Conservation (phyloP, 2,113 vertebrate genomes). For the Xenopus laevis region DNA sequence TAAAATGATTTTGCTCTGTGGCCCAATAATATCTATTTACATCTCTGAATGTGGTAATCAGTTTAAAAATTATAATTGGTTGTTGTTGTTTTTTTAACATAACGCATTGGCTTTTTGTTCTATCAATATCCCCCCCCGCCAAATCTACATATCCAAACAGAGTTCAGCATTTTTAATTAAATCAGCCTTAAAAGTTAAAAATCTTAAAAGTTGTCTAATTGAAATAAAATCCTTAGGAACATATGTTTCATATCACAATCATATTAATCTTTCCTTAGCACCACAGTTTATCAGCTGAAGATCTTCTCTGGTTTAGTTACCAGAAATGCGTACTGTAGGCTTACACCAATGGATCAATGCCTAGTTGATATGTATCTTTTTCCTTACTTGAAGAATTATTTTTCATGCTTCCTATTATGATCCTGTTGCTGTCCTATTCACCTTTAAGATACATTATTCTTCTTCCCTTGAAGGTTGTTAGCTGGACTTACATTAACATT, state of each 20-base stretch:
- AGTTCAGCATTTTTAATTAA: too few species aligned
- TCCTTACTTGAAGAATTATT: slow-evolving; percentile 28
- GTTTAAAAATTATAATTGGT: too few species aligned
- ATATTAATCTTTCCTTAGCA: slow-evolving; percentile 2
- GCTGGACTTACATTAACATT: slow-evolving; percentile 34
- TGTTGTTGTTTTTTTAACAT: too few species aligned
- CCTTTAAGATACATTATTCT: slow-evolving; percentile 41
- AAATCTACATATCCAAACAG: too few species aligned
- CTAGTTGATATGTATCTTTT: slow-evolving; percentile 44
- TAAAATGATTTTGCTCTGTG: too few species aligned
- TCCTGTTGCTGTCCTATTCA: slow-evolving; percentile 44
- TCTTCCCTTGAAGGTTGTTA: slow-evolving; percentile 32
- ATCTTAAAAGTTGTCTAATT: background rate
- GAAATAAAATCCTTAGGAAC: background rate
- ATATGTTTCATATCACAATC: slow-evolving; percentile 9
- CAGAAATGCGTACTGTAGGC: background rate
- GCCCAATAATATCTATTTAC: too few species aligned
- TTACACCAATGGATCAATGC: slow-evolving; percentile 29
- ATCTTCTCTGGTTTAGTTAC: slow-evolving; percentile 23
- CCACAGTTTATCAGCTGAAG: slow-evolving; percentile 11
- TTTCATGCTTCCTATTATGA: slow-evolving; percentile 28
- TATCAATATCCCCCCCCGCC: too few species aligned
- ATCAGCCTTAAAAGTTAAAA: too few species aligned
- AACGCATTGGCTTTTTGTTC: too few species aligned
- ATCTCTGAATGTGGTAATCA: too few species aligned